These are phyloP conservation scores for Hipparchia semele DNA, from an alignment of 2,888 invertebrate species.

Conservation along the genomic window DNA sequence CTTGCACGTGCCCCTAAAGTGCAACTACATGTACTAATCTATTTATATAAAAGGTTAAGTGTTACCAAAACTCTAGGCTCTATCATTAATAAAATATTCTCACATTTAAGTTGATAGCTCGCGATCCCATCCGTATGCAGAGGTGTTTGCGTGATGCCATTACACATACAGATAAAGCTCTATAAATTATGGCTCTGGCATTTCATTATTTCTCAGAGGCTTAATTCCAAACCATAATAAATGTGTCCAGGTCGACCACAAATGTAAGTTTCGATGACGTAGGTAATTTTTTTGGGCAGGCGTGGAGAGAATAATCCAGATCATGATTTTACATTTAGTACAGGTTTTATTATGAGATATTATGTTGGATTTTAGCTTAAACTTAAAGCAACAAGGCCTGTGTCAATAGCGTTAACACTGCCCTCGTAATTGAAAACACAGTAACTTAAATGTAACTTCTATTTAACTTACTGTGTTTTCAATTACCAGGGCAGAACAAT, in stretches of 20 bases:
- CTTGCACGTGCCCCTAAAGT: constrained; percentile 41
- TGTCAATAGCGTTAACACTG: too few species aligned
- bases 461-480: too few species aligned
- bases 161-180: constrained; percentile 40
- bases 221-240: neutral
- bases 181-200: constrained; percentile 38
- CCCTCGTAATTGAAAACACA: too few species aligned
- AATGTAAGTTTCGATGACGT: too few species aligned
- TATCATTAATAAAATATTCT: constrained; percentile 30
- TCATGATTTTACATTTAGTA: too few species aligned
- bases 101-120: constrained; percentile 40
- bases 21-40: constrained; percentile 41
- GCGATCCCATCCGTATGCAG: constrained; percentile 41
- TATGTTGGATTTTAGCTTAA: too few species aligned
- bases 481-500: too few species aligned
- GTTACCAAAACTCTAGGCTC: constrained; percentile 3
- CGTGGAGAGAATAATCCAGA: too few species aligned
- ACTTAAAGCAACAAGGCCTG: too few species aligned
- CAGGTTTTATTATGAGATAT: too few species aligned
- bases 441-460: too few species aligned
- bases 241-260: neutral
- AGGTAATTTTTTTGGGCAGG: too few species aligned
- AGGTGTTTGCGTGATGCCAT: constrained; percentile 43
- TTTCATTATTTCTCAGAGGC: neutral
- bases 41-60: constrained; percentile 12